A percentile compares a stretch with the other conserved stretches of the same genome.
Evolutionary conservation across 1,140 invertebrate species (phyloP).

Genomic region (Limonius californicus): DNA sequence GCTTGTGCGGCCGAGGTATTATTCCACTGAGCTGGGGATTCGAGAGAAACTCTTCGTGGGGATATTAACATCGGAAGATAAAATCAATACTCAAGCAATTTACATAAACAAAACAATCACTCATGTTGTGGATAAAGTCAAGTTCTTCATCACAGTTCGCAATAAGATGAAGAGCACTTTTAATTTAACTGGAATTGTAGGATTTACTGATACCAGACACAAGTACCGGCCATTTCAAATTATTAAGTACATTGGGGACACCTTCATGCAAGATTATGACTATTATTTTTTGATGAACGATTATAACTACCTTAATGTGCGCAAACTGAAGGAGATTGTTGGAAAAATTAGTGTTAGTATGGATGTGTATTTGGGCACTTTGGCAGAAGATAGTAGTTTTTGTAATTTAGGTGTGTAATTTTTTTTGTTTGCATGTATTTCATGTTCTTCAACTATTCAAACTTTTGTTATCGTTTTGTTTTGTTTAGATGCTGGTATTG

Average conservation of each 20-base stretch:
- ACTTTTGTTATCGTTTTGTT: no score
- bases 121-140: constrained; percentile 76
- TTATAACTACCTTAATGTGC: constrained; percentile 72
- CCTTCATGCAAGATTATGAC: constrained; percentile 84
- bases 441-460: no score
- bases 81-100: constrained; percentile 64
- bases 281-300: constrained; percentile 87
- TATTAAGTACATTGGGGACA: constrained; percentile 85
- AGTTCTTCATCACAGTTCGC: constrained; percentile 64
- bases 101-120: constrained; percentile 78
- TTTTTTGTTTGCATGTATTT: no score
- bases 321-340: constrained; percentile 64
- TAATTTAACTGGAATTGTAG: constrained; percentile 70
- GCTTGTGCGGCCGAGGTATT: constrained; percentile 79
- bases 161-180: constrained; percentile 62
- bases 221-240: constrained; percentile 76
- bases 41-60: constrained; percentile 84
- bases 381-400: constrained; percentile 53
- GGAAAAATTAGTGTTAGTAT: constrained; percentile 76
- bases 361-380: constrained; percentile 70
- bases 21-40: constrained; percentile 89
- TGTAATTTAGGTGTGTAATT: constrained; percentile 65
- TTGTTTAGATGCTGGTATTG: constrained; percentile 62
- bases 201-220: constrained; percentile 72
- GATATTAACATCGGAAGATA: constrained; percentile 69